A percentile compares a stretch with the other conserved stretches of the same genome.
Evolutionary conservation across 2,888 invertebrate species (phyloP).

Genomic region (Chymomyza fuscimana): DNA sequence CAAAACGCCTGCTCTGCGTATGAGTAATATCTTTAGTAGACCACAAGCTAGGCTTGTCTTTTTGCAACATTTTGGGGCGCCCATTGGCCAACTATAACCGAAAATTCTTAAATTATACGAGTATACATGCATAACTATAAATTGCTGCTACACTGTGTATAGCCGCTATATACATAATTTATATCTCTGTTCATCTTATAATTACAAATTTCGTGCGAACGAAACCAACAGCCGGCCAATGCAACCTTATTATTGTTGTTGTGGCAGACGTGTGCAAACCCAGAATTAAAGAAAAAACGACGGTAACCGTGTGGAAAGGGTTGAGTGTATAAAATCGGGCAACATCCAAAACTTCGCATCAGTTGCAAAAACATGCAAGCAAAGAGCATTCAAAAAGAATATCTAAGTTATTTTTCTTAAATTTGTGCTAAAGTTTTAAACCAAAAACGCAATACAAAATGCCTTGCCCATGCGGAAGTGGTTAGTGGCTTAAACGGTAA

Average conservation of each 20-base stretch:
- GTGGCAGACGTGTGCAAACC: conserved; percentile 65
- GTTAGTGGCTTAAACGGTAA: conserved; percentile 53
- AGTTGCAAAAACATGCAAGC: conserved; percentile 50
- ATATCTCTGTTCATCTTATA: conserved; percentile 20
- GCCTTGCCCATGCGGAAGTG: conserved; percentile 77
- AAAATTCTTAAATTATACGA: conserved; percentile 35
- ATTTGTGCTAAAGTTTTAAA: conserved; percentile 38
- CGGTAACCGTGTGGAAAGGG: conserved; percentile 53
- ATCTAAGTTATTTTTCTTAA: conserved; percentile 6
- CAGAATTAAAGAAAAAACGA: conserved; percentile 37
- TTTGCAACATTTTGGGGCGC: conserved; percentile 17
- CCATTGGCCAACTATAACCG: background rate
- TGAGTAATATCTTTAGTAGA: conserved; percentile 1
- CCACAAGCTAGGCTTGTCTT: background rate
- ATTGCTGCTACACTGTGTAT: conserved; percentile 17
- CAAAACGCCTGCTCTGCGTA: conserved; percentile 15
- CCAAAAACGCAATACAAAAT: conserved; percentile 51
- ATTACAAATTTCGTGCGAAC: background rate
- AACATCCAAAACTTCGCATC: conserved; percentile 55
- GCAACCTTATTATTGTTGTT: background rate
- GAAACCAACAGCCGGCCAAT: conserved; percentile 33
- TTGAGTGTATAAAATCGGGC: conserved; percentile 59
- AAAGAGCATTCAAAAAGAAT: conserved; percentile 32
- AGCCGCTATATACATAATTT: background rate
- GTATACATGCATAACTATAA: conserved; percentile 5